A percentile compares a stretch with the other conserved stretches of the same genome.
phyloP scores from a whole-genome alignment of 2,797 vertebrate species.

The Avahi laniger region DNA sequence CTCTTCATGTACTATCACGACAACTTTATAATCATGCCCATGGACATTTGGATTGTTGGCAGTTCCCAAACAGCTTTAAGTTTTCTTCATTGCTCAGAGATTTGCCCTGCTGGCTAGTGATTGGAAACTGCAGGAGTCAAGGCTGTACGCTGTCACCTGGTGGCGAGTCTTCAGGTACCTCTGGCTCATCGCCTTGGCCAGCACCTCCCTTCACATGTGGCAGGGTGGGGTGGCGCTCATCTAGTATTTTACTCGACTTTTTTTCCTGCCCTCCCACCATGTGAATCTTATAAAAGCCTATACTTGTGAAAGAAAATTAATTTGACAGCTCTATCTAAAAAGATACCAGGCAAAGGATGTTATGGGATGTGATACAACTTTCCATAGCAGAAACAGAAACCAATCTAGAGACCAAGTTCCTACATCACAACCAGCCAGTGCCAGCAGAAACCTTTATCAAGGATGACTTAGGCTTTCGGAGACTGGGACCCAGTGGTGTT shows the following conservation, averaged over 20 bases:
- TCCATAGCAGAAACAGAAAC: not conserved
- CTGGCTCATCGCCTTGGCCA: not conserved
- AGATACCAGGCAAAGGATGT: not conserved
- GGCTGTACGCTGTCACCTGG: not conserved
- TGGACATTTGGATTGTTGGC: constrained; percentile 94
- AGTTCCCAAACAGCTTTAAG: constrained; percentile 90
- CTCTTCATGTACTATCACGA: constrained; percentile 91
- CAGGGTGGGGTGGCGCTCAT: not conserved
- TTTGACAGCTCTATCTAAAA: not conserved
- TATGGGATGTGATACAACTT: not conserved
- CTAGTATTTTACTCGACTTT: not conserved
- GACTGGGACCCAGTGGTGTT: not conserved
- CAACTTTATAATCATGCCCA: constrained; percentile 95
- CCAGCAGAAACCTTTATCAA: not conserved
- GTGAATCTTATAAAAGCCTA: not conserved
- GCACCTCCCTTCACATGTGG: not conserved
- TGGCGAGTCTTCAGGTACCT: not conserved
- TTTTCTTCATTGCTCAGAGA: constrained; percentile 92
- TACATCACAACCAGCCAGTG: not conserved
- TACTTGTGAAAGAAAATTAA: not conserved
- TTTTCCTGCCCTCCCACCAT: not conserved
- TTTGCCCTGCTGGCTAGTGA: constrained; percentile 77
- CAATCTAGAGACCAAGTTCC: not conserved
- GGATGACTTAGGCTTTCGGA: not conserved
- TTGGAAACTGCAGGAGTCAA: not conserved